Conservation (phyloP, 2,113 vertebrate genomes). For the Brevimyrus niger region DNA sequence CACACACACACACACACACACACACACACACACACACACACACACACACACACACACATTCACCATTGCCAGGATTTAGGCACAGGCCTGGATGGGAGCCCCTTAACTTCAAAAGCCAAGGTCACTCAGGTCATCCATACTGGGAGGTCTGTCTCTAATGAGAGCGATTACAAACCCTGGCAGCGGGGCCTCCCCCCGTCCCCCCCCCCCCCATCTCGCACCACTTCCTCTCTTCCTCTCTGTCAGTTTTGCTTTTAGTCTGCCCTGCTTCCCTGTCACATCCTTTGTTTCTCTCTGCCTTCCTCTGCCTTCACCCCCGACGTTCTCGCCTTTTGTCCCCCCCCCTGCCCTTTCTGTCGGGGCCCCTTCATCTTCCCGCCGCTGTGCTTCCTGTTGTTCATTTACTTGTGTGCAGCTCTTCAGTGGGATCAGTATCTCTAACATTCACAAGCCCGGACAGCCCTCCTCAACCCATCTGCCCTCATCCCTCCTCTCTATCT, state of each 20-base stretch:
- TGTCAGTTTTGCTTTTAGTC: neutral
- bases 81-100: conserved; percentile 29
- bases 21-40: neutral
- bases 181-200: conserved; percentile 38
- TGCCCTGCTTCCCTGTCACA: neutral
- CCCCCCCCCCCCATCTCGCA: conserved; percentile 29
- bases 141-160: conserved; percentile 60
- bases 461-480: neutral
- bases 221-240: conserved; percentile 5
- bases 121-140: conserved; percentile 48
- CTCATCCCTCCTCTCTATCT: conserved; percentile 20
- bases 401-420: neutral
- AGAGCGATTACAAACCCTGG: conserved; percentile 55
- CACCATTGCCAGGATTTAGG: conserved; percentile 24
- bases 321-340: neutral
- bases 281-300: neutral
- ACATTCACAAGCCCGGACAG: neutral
- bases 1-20: neutral
- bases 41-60: neutral
- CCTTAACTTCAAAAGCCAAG: conserved; percentile 59
- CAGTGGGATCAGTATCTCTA: neutral
- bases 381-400: neutral
- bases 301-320: neutral
- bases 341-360: neutral
- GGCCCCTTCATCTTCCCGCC: neutral